Evolutionary conservation across 2,113 vertebrate species (phyloP), one percentile per base, ranked within the genome.

Genomic region (Patagioenas fasciata): DNA sequence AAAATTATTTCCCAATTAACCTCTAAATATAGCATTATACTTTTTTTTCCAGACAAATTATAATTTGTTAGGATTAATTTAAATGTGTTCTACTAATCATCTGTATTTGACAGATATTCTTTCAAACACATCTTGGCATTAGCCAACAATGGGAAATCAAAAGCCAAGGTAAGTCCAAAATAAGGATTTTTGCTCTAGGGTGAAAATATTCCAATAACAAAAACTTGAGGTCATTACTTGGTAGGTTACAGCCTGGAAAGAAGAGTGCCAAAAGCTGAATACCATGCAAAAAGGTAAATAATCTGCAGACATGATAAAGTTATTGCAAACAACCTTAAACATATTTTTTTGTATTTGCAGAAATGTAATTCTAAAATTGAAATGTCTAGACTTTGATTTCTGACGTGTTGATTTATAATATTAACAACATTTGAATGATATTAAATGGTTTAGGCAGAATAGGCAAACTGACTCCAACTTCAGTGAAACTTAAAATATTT

Each of bases 11-110:
- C 50, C 51, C 62, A 96, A 87, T 96, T 96, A 96, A 92, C 53
- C 96, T 91, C 88, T 91, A 96, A 95, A 94, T 91, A 42, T 79
- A 95, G 88, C 83, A 97, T 91, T 89, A 91, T 40, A 74, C 5
- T 61, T 56, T 84, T 90, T 77, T 67, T 77, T 67, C 74, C 36
- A 95, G n/a, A 79, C 87, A 62, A 44, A 85, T 94, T 96, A 84
- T 91, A 88, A 96, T 79, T 82, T 88, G 86, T 85, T 82, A 95
- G 56, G 71, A 91, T 91, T 97, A 4, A 93, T 84, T 97, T 96
- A 96, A 89, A 67, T 89, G 87, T 56, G 89, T 71, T 89, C 94
- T 86, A 65, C 72, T 81, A 84, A 96, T 88, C 21, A 85, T 87
- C 57, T 79, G 14, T 65, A 91, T 94, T 95, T 96, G 83, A 95